Conservation (phyloP, 2,888 invertebrate species). For the Caenorhabditis wallacei region DNA sequence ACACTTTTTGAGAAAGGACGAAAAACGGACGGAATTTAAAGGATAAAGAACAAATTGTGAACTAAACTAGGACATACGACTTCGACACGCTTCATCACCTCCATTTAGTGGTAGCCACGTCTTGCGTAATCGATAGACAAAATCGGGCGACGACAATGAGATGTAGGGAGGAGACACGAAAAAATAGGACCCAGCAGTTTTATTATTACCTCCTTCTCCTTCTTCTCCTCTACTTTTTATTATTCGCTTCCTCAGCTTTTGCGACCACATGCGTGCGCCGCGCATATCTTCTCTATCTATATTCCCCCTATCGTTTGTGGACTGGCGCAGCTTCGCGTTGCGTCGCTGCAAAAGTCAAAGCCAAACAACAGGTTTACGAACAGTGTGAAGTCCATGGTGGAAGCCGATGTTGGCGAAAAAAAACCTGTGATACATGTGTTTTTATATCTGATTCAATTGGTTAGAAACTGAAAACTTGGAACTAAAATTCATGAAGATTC, state of each 20-base stretch:
- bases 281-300: conserved; percentile 51
- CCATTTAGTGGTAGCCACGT: conserved; percentile 32
- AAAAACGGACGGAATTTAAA: conserved; percentile 22
- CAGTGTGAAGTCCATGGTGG: conserved; percentile 40
- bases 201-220: conserved; percentile 47
- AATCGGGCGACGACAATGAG: conserved; percentile 31
- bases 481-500: neutral
- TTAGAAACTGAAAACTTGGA: conserved; percentile 26
- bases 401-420: conserved; percentile 17
- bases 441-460: conserved; percentile 15
- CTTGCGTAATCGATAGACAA: conserved; percentile 50
- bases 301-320: conserved; percentile 56
- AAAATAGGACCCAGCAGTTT: conserved; percentile 43
- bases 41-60: conserved; percentile 26
- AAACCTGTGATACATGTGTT: conserved; percentile 23
- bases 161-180: neutral
- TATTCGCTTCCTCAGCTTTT: conserved; percentile 36
- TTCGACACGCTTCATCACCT: conserved; percentile 62
- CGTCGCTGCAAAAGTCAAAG: conserved; percentile 51
- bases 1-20: neutral
- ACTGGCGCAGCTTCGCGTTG: conserved; percentile 40
- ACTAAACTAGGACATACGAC: conserved; percentile 52
- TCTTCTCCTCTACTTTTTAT: conserved; percentile 40
- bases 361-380: conserved; percentile 59
- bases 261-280: conserved; percentile 51